phyloP scores from a whole-genome alignment of 2,888 invertebrate genomes.

The Automeris io region DNA sequence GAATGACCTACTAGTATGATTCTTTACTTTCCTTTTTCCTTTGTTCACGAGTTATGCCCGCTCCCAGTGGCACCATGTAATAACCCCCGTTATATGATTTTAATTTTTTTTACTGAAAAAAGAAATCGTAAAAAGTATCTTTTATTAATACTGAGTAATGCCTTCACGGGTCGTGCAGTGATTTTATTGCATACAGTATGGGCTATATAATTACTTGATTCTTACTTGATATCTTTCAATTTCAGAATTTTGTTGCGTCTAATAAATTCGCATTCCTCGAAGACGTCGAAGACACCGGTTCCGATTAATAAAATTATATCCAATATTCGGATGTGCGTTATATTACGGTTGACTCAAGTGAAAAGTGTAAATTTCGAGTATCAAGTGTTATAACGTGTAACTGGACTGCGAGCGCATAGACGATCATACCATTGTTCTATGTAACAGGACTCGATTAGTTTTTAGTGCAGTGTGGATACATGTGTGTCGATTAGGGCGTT shows the following conservation, averaged over 20 bases:
- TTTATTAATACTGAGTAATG: too few relatives aligned
- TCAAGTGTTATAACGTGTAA: slow-evolving; percentile 50
- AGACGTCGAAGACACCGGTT: slow-evolving; percentile 78
- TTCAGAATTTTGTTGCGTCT: slow-evolving; percentile 84
- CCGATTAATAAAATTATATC: slow-evolving; percentile 44
- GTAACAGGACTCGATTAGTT: slow-evolving; percentile 56
- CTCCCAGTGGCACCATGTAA: too few relatives aligned
- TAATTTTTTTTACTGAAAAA: too few relatives aligned
- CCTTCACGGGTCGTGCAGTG: not conserved
- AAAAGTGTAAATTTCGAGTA: slow-evolving; percentile 72
- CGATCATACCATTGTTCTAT: slow-evolving; percentile 57
- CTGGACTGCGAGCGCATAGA: slow-evolving; percentile 46
- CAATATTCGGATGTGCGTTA: slow-evolving; percentile 30
- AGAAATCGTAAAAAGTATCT: too few relatives aligned
- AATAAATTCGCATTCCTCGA: slow-evolving; percentile 87
- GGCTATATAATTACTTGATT: too few relatives aligned
- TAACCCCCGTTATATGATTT: too few relatives aligned
- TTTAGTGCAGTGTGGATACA: slow-evolving; percentile 58
- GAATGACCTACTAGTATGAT: too few relatives aligned
- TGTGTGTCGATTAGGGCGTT: slow-evolving; percentile 47
- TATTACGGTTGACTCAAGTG: slow-evolving; percentile 58
- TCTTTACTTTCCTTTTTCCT: too few relatives aligned
- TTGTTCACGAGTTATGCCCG: too few relatives aligned
- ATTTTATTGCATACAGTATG: too few relatives aligned
- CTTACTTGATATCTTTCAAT: slow-evolving; percentile 22